Base-by-base conservation (phyloP, 2,797 vertebrate species). In the Kryptopterus vitreolus region DNA sequence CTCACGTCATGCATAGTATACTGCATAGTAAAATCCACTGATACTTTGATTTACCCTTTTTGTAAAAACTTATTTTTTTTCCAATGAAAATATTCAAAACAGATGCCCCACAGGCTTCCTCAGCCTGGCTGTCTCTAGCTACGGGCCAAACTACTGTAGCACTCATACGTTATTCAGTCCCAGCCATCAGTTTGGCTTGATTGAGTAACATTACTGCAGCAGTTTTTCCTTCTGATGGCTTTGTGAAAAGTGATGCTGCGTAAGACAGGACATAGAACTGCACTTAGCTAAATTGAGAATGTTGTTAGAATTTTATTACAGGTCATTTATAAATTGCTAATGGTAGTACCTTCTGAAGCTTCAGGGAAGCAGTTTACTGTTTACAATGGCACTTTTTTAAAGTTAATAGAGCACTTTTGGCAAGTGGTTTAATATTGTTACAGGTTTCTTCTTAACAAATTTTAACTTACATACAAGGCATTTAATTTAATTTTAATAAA, bases 171-270 rank as follows among this genome's bases (percentile, higher is more conserved):
- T 72, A 62, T 79, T 62, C 65, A 79, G 76, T 70, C 61, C 59
- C 79, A 84, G 66, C 18, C 72, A 78, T 77, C 38, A 78, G 73
- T 71, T 35, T 82, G 46, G 78, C 46, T 76, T 80, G 35, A 82
- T 50, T 66, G 26, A 77, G 62, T 38, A 65, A 70, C 72, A 73
- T 35, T 1, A 35, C 31, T 35, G 8, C 31, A 53, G 15, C 18
- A 52, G 69, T 88, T 93, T 92, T 92, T 18, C 18, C 9, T 63
- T 38, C 62, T 63, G 59, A 33, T 33, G 29, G 29, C 61, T 16
- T 18, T 61, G 59, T 61, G 26, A 62, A 33, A 62, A 24, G 63
- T 66, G 35, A 63, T 20, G 61, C 29, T 35, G 3, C 16, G n/a
- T 22, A 43, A 22, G 22, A 43, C 43, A 35, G 22, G 10, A 35